Evolutionary conservation across 2,113 vertebrate genomes (phyloP).

Genomic region (Oceanites oceanicus): DNA sequence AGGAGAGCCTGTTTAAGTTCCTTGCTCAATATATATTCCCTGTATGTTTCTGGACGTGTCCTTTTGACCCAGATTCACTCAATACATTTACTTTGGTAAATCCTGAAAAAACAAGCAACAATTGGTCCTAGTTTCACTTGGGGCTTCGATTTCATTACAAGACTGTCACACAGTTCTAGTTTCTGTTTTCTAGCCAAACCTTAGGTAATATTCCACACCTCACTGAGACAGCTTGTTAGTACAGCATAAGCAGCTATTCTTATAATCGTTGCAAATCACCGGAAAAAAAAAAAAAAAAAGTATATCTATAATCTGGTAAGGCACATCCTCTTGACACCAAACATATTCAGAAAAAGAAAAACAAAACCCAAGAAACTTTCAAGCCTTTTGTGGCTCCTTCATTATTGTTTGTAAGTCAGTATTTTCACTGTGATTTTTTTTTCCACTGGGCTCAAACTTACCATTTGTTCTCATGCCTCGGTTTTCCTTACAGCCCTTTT

Average conservation of each 20-base stretch:
- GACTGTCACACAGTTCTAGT: neutral
- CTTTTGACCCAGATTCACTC: neutral
- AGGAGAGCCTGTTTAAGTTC: neutral
- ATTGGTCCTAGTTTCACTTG: neutral
- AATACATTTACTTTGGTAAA: neutral
- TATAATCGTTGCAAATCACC: neutral
- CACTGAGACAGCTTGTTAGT: neutral
- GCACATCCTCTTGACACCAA: neutral
- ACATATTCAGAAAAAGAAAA: neutral
- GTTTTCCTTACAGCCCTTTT: neutral
- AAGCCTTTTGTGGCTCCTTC: neutral
- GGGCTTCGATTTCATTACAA: neutral
- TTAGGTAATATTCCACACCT: neutral
- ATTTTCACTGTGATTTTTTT: neutral
- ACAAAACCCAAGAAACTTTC: neutral
- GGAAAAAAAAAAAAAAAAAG: fast-evolving
- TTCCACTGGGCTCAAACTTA: neutral
- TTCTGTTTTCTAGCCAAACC: neutral
- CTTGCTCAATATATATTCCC: neutral
- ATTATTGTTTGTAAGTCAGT: neutral
- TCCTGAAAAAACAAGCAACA: neutral
- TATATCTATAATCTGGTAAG: neutral
- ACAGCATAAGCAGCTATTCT: neutral
- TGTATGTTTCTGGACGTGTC: neutral
- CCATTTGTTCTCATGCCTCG: neutral